These are phyloP conservation scores for Ricordea florida DNA, from an alignment of 92 coral and sea anemone genomes.

Conservation along the genomic window DNA sequence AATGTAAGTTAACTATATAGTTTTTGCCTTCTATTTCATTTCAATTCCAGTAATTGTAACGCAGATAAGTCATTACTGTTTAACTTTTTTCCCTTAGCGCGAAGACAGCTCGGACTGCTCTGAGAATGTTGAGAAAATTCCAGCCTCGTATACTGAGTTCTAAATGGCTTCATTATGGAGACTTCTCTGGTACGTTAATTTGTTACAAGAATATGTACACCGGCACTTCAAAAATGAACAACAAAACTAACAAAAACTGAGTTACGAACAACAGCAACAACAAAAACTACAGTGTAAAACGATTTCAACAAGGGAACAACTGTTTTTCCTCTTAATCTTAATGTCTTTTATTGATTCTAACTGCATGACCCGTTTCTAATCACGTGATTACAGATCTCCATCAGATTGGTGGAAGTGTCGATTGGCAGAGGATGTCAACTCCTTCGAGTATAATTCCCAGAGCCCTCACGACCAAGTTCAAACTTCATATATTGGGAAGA, in stretches of 20 bases:
- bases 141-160: neutral
- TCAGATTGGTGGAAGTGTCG: conserved; percentile 13
- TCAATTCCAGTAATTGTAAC: neutral
- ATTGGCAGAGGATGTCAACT: conserved; percentile 13
- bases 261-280: too few relatives aligned
- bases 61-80: neutral
- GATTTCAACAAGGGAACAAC: too few relatives aligned
- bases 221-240: neutral
- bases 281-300: too few relatives aligned
- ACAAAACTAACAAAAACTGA: too few relatives aligned
- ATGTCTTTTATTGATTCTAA: neutral
- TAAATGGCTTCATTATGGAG: conserved; percentile 25
- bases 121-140: conserved; percentile 3
- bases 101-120: conserved; percentile 11
- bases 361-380: neutral
- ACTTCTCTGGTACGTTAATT: conserved; percentile 7
- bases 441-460: conserved; percentile 27
- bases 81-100: neutral
- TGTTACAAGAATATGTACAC: too few relatives aligned
- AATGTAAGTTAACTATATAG: neutral
- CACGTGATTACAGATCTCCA: neutral
- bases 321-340: neutral
- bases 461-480: conserved; percentile 13
- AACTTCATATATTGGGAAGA: conserved; percentile 6
- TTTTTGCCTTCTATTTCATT: neutral